Base-by-base conservation (phyloP, 1,140 invertebrate genomes). In the Diorhabda carinulata region DNA sequence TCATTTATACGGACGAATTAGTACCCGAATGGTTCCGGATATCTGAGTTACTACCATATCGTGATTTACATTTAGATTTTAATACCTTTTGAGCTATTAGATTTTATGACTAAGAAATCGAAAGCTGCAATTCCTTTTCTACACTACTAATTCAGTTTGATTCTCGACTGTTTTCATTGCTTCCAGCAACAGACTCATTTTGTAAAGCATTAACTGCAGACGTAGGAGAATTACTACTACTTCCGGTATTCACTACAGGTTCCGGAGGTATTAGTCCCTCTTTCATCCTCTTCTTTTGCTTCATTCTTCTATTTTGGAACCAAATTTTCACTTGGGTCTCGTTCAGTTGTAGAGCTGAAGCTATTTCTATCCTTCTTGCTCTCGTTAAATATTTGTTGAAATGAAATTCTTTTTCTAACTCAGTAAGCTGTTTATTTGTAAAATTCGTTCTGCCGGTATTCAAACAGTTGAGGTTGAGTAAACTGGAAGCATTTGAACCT, bases 371-470 rank as follows among this genome's bases (percentile, higher is more conserved):
- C 72, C 98, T 87, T 74, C 97, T 84, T 5, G 96, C 97, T 72
- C 98, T 85, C 3, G 97, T 99, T 76, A 99, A 87, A 85, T 99
- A 99, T 84, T 98, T 98, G 84, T 98, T 98, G 83, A 98, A 99
- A 83, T 99, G 97, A 83, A 99, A 99, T 83, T 99, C 97, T 81
- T 99, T 99, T 81, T 99, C 97, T 72, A 99, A 85, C 83, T 99
- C 98, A 2, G 97, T 99, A 61, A 99, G 87, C 81, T 99, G 98
- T 83, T 99, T 98, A 80, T 98, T 99, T 64, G 96, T 98, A 84
- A 99, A 99, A 83, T 99, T 99, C 3, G 97, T 99, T 43, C 97
- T 86, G 41, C 95, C 95, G 4, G 94, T 92, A 81, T 92, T 93
- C 66, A 91, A 84, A 77, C 86, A 85, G 66, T 79, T 81, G 8